Base-by-base conservation (phyloP, 1,140 invertebrate genomes). In the Mactra quadrangularis region DNA sequence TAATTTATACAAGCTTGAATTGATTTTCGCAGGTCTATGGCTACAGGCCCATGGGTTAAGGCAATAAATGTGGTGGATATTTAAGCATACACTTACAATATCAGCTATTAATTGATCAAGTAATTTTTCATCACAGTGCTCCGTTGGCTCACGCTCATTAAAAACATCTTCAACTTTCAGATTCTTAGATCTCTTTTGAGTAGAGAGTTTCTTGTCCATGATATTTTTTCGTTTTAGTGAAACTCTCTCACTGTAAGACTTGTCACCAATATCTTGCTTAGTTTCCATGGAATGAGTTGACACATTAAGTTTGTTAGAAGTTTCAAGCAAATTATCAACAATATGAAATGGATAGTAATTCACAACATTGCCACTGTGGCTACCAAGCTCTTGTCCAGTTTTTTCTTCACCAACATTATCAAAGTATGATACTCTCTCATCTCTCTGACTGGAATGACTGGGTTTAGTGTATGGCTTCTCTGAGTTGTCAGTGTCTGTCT, bases 71-170 rank as follows among this genome's bases (percentile, higher is more conserved):
- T n/a, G n/a, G n/a, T n/a, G n/a, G n/a, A n/a, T n/a, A n/a, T n/a
- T 55, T 55, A 22, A 55, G 4, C 6, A 55, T 6, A 15, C n/a
- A 53, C 77, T 71, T 86, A 88, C 87, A 66, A 88, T 71, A 57
- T 88, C 87, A 27, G 86, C 75, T 45, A 88, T 87, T 38, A 88
- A 85, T 47, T 81, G 66, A 22, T 88, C 87, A 1, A 88, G 60
- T 57, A 84, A 82, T 53, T 84, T 77, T 53, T 86, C 87, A 38
- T 55, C 60, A 19, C 53, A 22, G n/a, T 50, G 22, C 47, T 53
- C 52, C 31, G 64, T 57, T 35, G 68, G 55, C 19, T 11, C 11
- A 19, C 41, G 29, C 9, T 66, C 27, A 9, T 57, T 59, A 53
- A 87, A 87, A n/a, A 87, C 78, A 17, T 85, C 77, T 74, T 85